Evolutionary conservation across 2,888 invertebrate species (phyloP).

Genomic region (Coenonympha arcania): DNA sequence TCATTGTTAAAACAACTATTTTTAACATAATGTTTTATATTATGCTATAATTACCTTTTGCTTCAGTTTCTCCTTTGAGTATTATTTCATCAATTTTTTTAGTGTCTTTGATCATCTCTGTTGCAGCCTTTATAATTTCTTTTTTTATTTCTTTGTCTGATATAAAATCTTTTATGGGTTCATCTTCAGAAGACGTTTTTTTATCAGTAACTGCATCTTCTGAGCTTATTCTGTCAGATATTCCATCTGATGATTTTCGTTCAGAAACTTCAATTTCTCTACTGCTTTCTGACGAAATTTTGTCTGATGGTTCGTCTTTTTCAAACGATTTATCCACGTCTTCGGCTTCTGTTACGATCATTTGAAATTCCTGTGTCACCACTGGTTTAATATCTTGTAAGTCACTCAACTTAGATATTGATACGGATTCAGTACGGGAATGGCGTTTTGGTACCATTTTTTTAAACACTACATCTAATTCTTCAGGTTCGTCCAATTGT

Average conservation of each 20-base stretch:
- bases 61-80: slow-evolving; percentile 42
- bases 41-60: slow-evolving; percentile 55
- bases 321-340: slow-evolving; percentile 62
- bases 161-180: slow-evolving; percentile 40
- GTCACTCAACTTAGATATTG: slow-evolving; percentile 62
- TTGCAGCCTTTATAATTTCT: slow-evolving; percentile 32
- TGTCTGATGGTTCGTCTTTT: slow-evolving; percentile 65
- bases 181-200: slow-evolving; percentile 68
- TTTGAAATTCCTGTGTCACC: slow-evolving; percentile 62
- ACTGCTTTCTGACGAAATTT: slow-evolving; percentile 71
- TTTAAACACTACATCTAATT: slow-evolving; percentile 57
- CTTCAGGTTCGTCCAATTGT: slow-evolving; percentile 46
- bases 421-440: slow-evolving; percentile 64
- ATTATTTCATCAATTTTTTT: slow-evolving; percentile 38
- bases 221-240: slow-evolving; percentile 68
- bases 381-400: slow-evolving; percentile 49
- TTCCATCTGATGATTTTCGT: slow-evolving; percentile 67
- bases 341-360: slow-evolving; percentile 68
- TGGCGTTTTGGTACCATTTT: slow-evolving; percentile 67
- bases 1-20: not conserved
- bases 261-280: slow-evolving; percentile 70
- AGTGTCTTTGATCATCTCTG: slow-evolving; percentile 30
- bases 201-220: slow-evolving; percentile 71
- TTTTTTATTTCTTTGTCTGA: slow-evolving; percentile 36
- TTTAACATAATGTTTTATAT: not conserved